These are phyloP conservation scores for Perithous albicinctus DNA, from an alignment of 2,888 invertebrate species.

Conservation along the genomic window DNA sequence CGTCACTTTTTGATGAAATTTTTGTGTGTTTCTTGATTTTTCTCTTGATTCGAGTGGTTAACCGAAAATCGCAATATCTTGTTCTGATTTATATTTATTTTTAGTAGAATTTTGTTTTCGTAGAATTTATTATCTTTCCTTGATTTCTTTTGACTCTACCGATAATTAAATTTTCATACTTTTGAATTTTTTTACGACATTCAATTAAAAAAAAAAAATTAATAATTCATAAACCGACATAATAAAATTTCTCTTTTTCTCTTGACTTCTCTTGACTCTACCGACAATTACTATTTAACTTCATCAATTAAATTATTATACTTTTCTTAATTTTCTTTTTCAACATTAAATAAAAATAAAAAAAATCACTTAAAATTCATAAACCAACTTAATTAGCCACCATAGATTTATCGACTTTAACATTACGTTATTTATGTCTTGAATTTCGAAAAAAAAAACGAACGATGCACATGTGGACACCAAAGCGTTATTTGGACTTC, in stretches of 20 bases:
- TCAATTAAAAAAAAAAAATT: too few relatives aligned
- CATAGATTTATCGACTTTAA: neutral
- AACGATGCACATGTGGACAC: conserved; percentile 63
- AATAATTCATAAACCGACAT: too few relatives aligned
- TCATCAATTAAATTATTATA: neutral
- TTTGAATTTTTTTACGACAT: neutral
- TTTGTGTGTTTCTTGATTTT: too few relatives aligned
- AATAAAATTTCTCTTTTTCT: too few relatives aligned
- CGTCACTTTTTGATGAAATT: too few relatives aligned
- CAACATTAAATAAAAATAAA: neutral
- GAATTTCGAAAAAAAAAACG: neutral
- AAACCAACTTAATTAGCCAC: neutral
- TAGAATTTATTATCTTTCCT: neutral
- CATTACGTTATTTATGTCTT: neutral
- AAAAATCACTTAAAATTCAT: neutral
- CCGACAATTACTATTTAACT: too few relatives aligned
- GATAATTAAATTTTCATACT: neutral
- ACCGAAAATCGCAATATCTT: too few relatives aligned
- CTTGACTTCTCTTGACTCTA: neutral
- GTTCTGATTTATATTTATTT: neutral
- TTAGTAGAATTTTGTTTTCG: neutral
- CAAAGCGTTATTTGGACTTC: conserved; percentile 75
- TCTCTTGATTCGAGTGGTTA: too few relatives aligned
- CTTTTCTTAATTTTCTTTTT: neutral
- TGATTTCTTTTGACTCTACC: neutral